phyloP scores from a whole-genome alignment of 1,140 invertebrate genomes.

The Conopomorpha cramerella region DNA sequence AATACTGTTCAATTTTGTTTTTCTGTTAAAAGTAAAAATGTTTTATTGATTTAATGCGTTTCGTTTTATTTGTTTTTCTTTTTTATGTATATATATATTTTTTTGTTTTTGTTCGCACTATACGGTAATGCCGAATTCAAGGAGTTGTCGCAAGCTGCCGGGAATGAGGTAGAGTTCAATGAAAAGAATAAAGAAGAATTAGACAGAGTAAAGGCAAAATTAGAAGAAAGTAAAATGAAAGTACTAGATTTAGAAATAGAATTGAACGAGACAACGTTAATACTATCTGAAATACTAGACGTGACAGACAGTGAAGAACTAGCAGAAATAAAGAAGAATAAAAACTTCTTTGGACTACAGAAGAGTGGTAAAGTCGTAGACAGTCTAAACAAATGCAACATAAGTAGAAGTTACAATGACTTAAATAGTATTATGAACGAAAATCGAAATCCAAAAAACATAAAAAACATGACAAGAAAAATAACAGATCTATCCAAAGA shows the following conservation, averaged over 20 bases:
- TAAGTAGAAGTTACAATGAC: slow-evolving; percentile 39
- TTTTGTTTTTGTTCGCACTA: too few relatives aligned
- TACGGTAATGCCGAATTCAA: too few relatives aligned
- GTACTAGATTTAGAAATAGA: slow-evolving; percentile 52
- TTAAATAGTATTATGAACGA: too few relatives aligned
- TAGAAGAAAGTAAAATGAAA: slow-evolving; percentile 44
- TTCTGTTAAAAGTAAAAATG: too few relatives aligned
- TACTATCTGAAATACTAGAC: slow-evolving; percentile 44
- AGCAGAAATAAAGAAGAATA: slow-evolving; percentile 36
- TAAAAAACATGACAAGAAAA: slow-evolving; percentile 38
- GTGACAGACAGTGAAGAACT: slow-evolving; percentile 40
- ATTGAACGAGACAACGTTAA: slow-evolving; percentile 46
- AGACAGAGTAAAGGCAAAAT: slow-evolving; percentile 34
- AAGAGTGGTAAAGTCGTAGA: slow-evolving; percentile 55
- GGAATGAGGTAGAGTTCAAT: too few relatives aligned
- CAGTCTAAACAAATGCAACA: slow-evolving; percentile 42
- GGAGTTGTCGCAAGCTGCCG: too few relatives aligned
- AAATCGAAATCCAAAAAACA: slow-evolving; percentile 17
- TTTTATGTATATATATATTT: too few relatives aligned
- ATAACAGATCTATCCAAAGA: slow-evolving; percentile 52
- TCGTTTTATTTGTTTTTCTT: too few relatives aligned
- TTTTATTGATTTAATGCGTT: too few relatives aligned
- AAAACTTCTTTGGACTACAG: slow-evolving; percentile 47
- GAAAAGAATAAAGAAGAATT: slow-evolving; percentile 32
- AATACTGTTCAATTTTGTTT: too few relatives aligned